These are phyloP conservation scores for Drosophila setosimentum DNA, from an alignment of 2,888 invertebrate species.

Conservation along the genomic window DNA sequence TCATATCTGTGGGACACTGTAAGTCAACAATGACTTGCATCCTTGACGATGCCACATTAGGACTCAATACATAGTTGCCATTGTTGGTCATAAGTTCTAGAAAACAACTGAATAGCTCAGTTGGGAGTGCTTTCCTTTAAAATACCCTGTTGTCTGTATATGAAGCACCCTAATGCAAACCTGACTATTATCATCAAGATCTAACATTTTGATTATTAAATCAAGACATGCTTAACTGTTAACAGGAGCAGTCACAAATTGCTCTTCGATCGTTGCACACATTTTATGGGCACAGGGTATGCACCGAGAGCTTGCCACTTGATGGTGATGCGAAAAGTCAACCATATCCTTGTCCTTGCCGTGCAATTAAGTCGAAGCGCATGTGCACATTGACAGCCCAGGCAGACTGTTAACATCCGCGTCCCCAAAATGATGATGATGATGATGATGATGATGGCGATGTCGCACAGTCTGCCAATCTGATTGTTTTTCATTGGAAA, in stretches of 20 bases:
- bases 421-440: constrained; percentile 28
- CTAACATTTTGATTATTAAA: background rate
- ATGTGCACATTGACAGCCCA: constrained; percentile 31
- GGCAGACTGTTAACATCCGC: constrained; percentile 44
- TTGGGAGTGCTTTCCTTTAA: background rate
- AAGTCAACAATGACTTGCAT: background rate
- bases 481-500: background rate
- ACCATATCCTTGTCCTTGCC: constrained; percentile 45
- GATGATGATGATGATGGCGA: constrained; percentile 28
- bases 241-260: background rate
- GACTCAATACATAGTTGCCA: background rate
- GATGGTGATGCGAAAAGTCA: constrained; percentile 1
- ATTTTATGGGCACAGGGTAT: background rate
- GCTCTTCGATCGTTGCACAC: too few species aligned
- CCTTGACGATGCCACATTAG: background rate
- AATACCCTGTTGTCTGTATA: background rate
- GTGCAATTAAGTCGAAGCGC: constrained; percentile 49
- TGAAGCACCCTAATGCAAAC: background rate
- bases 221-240: background rate
- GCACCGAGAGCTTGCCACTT: background rate
- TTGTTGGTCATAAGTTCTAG: background rate
- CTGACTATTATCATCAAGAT: background rate
- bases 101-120: background rate
- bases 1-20: background rate
- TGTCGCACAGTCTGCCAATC: constrained; percentile 1